Conservation (phyloP, 2,113 vertebrate genomes). For the Eulemur rufifrons region DNA sequence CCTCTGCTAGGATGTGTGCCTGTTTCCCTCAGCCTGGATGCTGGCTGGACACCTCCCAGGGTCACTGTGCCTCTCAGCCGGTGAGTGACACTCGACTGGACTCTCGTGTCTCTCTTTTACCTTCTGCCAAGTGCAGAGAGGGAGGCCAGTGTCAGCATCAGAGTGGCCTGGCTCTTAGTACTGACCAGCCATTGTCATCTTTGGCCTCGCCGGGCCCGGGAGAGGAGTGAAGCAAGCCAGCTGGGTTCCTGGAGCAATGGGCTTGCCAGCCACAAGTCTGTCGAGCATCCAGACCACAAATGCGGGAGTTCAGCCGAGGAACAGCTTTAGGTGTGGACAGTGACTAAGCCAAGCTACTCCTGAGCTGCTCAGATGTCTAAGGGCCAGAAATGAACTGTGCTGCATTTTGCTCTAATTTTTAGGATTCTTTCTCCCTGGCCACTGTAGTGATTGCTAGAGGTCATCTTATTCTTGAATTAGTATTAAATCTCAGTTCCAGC, state of each 20-base stretch:
- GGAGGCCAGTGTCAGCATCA: background rate
- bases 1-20: background rate
- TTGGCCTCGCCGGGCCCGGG: background rate
- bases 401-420: constrained; percentile 13
- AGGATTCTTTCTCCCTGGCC: background rate
- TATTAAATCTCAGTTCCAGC: constrained; percentile 62
- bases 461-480: constrained; percentile 27
- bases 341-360: constrained; percentile 18
- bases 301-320: background rate
- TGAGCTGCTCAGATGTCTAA: background rate
- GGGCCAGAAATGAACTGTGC: constrained; percentile 38
- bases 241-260: background rate
- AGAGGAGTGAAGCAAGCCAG: background rate
- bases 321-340: background rate
- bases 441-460: constrained; percentile 31
- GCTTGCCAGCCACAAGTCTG: background rate
- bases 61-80: background rate
- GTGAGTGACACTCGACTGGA: background rate
- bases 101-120: background rate
- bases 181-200: background rate
- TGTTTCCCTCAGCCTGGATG: background rate
- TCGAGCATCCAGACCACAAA: background rate
- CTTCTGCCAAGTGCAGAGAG: background rate
- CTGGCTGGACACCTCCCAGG: background rate
- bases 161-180: background rate